Percentiles rank a stretch among this genome's conserved stretches.
phyloP scores from a whole-genome alignment of 23 tunicate genomes.

The Ciona savignyi region DNA sequence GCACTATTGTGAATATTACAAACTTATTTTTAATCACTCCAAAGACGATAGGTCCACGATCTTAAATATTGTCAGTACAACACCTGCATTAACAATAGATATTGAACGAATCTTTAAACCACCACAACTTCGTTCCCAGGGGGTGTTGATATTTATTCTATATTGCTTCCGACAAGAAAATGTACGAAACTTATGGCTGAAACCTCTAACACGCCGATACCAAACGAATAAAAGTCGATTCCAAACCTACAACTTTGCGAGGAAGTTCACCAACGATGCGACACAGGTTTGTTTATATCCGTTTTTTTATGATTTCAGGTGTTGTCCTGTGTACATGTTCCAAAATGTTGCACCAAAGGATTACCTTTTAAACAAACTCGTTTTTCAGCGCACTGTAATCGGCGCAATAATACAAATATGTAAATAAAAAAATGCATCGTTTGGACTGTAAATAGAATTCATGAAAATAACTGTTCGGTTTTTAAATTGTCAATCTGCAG shows the following conservation, averaged over 20 bases:
- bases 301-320: no score
- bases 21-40: neutral
- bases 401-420: no score
- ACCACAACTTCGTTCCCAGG: conserved; percentile 20
- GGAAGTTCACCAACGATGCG: neutral
- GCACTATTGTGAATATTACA: neutral
- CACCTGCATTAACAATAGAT: neutral
- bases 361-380: no score
- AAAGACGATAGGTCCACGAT: neutral
- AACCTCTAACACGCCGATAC: conserved; percentile 16
- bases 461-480: no score
- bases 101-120: neutral
- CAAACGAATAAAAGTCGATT: neutral
- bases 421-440: no score
- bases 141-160: conserved; percentile 44
- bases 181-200: conserved; percentile 51
- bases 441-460: no score
- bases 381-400: no score
- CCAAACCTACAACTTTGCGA: neutral
- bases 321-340: no score
- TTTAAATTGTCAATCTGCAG: no score
- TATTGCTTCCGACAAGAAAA: conserved; percentile 75
- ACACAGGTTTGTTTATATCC: no score
- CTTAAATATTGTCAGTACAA: neutral
- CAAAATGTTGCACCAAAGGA: no score